A percentile compares a stretch with the other conserved stretches of the same genome.
These are phyloP conservation scores for Syrmaticus mikado DNA, from an alignment of 2,113 vertebrate genomes.

Conservation along the genomic window DNA sequence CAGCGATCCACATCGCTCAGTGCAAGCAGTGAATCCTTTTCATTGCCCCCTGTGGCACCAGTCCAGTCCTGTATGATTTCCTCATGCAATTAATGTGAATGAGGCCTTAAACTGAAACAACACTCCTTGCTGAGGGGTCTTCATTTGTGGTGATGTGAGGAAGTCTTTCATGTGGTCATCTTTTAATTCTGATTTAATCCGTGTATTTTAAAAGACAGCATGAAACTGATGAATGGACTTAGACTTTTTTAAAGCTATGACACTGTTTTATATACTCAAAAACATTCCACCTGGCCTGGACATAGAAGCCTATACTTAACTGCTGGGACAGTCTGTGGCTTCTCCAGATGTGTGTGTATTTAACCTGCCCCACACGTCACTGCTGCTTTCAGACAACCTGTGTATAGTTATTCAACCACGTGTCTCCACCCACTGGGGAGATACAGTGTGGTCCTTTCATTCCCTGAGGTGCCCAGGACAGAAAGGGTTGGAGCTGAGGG, in stretches of 20 bases:
- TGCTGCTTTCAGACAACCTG: background rate
- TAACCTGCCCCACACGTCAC: background rate
- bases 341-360: slow-evolving; percentile 21
- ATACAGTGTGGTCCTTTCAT: background rate
- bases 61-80: background rate
- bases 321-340: background rate
- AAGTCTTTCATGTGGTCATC: background rate
- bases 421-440: background rate
- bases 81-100: background rate
- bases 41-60: background rate
- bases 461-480: background rate
- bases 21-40: background rate
- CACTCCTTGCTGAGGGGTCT: background rate
- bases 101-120: background rate
- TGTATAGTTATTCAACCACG: slow-evolving; percentile 4
- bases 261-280: background rate
- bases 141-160: background rate
- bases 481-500: fast-evolving
- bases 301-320: slow-evolving; percentile 31
- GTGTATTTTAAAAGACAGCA: background rate
- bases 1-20: background rate
- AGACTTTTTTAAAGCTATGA: background rate
- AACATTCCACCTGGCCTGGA: background rate
- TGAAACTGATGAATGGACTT: background rate
- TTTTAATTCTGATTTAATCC: slow-evolving; percentile 29